A percentile compares a stretch with the other conserved stretches of the same genome.
Conservation (phyloP, 2,888 invertebrate species). For the Drosophila silvestris region DNA sequence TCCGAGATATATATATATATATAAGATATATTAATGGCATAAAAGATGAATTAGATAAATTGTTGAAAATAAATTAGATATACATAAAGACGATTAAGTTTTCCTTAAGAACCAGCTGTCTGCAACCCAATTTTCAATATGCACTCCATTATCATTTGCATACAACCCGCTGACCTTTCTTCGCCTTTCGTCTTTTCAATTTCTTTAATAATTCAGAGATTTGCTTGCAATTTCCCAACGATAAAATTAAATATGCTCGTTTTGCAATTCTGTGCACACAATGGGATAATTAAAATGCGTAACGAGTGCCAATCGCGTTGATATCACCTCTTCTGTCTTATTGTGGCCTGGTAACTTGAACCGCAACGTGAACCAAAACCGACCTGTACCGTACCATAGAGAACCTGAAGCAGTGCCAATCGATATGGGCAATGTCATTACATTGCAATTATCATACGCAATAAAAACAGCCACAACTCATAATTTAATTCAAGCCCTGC, state of each 20-base stretch:
- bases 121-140: no score
- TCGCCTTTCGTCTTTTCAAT: slow-evolving; percentile 7
- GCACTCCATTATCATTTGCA: slow-evolving; percentile 14
- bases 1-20: no score
- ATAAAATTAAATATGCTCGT: slow-evolving; percentile 55
- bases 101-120: neutral
- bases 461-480: slow-evolving; percentile 75
- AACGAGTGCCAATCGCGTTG: neutral
- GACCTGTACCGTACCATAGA: neutral
- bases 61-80: neutral
- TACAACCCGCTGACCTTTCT: slow-evolving; percentile 9
- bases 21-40: no score
- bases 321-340: neutral
- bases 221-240: slow-evolving; percentile 46
- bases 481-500: slow-evolving; percentile 70
- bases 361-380: neutral
- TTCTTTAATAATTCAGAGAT: slow-evolving; percentile 53
- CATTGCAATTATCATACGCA: slow-evolving; percentile 74
- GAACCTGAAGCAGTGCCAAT: slow-evolving; percentile 20
- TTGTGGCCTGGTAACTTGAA: neutral
- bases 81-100: neutral
- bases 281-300: slow-evolving; percentile 72
- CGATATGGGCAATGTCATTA: slow-evolving; percentile 65
- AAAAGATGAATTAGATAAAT: neutral
- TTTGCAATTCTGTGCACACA: slow-evolving; percentile 29